Evolutionary conservation across 1,140 invertebrate species (phyloP).

Genomic region (Trichonephila clavipes): DNA sequence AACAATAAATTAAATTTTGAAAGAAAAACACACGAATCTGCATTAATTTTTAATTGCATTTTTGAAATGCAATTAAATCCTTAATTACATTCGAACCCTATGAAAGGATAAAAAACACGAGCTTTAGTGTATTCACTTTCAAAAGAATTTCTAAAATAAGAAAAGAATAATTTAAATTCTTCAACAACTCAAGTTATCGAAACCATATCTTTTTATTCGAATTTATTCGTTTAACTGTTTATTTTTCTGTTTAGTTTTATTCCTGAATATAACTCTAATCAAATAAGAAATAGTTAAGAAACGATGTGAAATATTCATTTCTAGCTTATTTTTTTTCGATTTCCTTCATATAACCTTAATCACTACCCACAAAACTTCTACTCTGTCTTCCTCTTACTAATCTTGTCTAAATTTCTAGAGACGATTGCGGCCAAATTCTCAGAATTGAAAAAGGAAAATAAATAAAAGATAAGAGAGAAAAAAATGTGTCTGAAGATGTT

Average conservation of each 20-base stretch:
- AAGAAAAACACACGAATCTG: too few species aligned
- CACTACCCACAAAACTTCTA: not conserved
- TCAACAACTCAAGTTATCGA: not conserved
- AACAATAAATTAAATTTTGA: too few species aligned
- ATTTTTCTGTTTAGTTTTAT: not conserved
- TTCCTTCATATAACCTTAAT: not conserved
- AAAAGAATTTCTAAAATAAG: too few species aligned
- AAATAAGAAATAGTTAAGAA: not conserved
- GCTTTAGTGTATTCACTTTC: too few species aligned
- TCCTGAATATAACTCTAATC: not conserved
- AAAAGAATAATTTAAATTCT: too few species aligned
- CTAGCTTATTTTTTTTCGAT: not conserved
- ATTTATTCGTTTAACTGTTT: not conserved
- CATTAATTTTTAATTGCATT: too few species aligned
- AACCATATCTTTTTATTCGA: not conserved
- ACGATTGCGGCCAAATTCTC: not conserved
- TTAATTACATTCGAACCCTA: too few species aligned
- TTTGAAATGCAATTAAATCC: too few species aligned
- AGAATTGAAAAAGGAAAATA: not conserved
- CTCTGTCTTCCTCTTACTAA: not conserved
- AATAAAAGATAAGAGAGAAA: not conserved
- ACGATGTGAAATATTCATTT: not conserved
- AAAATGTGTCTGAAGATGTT: not conserved
- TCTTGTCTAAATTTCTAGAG: not conserved
- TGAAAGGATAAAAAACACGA: too few species aligned